Percentiles rank a stretch among this genome's conserved stretches.
phyloP scores from a whole-genome alignment of 2,113 vertebrate species.

The Notiomystis cincta region DNA sequence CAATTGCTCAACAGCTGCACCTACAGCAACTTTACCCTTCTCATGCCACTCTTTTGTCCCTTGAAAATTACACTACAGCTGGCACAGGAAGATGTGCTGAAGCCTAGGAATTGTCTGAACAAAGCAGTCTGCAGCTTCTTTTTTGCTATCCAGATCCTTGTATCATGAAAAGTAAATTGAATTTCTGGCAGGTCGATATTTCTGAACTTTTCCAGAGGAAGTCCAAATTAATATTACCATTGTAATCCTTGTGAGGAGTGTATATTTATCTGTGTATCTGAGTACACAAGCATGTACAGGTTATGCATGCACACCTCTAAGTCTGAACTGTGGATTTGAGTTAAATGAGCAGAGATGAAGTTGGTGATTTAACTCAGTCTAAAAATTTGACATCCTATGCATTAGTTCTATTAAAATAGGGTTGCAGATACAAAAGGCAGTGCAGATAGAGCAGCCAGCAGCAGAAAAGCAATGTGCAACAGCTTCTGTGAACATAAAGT shows the following conservation, averaged over 20 bases:
- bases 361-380: not conserved
- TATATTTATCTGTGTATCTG: not conserved
- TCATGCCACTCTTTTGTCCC: not conserved
- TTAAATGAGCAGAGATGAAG: not conserved
- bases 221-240: not conserved
- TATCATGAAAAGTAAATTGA: not conserved
- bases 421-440: not conserved
- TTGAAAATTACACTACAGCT: not conserved
- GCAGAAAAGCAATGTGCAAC: not conserved
- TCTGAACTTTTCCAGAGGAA: not conserved
- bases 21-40: not conserved
- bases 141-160: not conserved
- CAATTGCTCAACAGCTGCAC: not conserved
- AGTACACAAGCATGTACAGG: not conserved
- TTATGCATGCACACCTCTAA: not conserved
- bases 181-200: not conserved
- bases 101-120: not conserved
- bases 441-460: not conserved
- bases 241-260: not conserved
- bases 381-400: not conserved
- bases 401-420: not conserved
- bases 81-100: not conserved
- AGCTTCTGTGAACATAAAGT: not conserved
- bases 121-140: not conserved
- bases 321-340: not conserved